phyloP scores from a whole-genome alignment of 2,888 invertebrate species.

The Hyposoter dolosus region DNA sequence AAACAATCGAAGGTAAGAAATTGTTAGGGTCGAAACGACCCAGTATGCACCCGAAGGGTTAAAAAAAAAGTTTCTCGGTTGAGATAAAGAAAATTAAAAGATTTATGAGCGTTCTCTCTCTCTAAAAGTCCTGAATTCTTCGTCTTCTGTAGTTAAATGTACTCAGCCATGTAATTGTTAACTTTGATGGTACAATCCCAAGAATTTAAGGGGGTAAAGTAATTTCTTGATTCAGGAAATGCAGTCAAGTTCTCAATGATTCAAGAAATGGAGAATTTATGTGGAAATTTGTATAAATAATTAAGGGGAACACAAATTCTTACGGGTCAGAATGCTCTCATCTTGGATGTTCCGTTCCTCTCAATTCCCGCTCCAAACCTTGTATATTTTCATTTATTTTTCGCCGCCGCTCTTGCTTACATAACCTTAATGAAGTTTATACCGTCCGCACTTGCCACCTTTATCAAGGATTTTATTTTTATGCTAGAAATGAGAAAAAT shows the following conservation, averaged over 20 bases:
- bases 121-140: neutral
- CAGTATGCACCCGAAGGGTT: neutral
- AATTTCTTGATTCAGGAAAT: neutral
- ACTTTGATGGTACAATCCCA: neutral
- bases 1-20: no score
- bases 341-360: neutral
- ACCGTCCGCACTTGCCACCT: neutral
- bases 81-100: neutral
- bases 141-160: neutral
- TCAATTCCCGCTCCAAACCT: neutral
- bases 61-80: neutral
- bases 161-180: slow-evolving; percentile 4
- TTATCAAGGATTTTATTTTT: neutral
- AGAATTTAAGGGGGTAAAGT: neutral
- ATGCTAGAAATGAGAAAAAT: neutral
- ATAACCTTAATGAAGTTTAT: slow-evolving; percentile 1
- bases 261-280: neutral
- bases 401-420: neutral
- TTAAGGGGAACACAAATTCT: neutral
- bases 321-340: neutral
- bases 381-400: neutral
- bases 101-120: neutral
- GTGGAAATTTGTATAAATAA: slow-evolving; percentile 2
- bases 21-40: no score
- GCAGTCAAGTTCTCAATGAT: neutral